These are phyloP conservation scores for Lasiurus borealis DNA, from an alignment of 2,113 vertebrate species.

Conservation along the genomic window DNA sequence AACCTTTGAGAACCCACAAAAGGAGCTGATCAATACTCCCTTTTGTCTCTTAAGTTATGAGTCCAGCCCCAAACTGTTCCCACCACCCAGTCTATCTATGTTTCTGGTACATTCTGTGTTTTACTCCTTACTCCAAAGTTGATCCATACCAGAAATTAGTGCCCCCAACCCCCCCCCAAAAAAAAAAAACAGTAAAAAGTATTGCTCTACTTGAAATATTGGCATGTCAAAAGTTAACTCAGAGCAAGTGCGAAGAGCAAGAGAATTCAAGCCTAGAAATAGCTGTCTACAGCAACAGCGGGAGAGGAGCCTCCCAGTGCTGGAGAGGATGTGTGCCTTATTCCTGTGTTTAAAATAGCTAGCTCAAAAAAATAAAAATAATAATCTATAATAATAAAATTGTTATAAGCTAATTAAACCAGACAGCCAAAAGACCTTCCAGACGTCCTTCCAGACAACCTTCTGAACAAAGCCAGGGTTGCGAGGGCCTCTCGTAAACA, in stretches of 20 bases:
- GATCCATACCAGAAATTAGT: background rate
- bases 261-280: background rate
- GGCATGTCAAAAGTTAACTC: conserved; percentile 51
- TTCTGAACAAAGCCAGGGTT: no score
- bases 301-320: background rate
- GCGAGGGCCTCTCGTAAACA: background rate
- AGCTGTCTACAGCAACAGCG: background rate
- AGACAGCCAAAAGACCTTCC: no score
- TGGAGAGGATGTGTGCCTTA: background rate
- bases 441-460: no score
- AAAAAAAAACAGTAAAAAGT: background rate
- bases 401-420: no score
- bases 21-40: background rate
- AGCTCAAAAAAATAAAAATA: background rate
- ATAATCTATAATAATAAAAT: no score
- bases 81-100: background rate
- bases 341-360: conserved; percentile 38
- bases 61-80: background rate
- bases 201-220: background rate
- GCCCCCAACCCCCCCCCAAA: background rate
- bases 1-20: background rate
- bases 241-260: background rate
- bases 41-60: background rate
- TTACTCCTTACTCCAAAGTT: background rate
- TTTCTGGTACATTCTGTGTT: conserved; percentile 28